Evolutionary conservation across 2,113 vertebrate species (phyloP).

Genomic region (Sialia sialis): DNA sequence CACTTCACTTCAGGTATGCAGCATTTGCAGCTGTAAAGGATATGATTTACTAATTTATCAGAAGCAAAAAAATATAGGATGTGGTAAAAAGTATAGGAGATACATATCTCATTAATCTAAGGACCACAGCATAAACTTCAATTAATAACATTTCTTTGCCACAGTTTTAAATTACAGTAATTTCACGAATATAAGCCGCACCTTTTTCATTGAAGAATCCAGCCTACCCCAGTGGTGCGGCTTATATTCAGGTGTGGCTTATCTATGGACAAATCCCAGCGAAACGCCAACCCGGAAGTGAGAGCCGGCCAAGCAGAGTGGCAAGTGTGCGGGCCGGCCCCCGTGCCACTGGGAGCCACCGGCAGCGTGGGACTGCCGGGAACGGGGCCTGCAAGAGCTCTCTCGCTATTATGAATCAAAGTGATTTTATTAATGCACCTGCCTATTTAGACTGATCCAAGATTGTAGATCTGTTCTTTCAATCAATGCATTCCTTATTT

Average conservation of each 20-base stretch:
- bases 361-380: too few relatives aligned
- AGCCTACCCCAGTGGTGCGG: too few relatives aligned
- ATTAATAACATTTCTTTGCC: neutral
- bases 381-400: too few relatives aligned
- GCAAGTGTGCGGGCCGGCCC: too few relatives aligned
- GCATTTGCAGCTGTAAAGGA: neutral
- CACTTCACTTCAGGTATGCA: fast-evolving
- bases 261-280: too few relatives aligned
- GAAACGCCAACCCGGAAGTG: too few relatives aligned
- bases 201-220: too few relatives aligned
- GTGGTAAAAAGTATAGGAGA: neutral
- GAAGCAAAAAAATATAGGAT: neutral
- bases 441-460: neutral
- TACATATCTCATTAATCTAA: neutral
- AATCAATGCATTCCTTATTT: neutral
- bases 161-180: neutral
- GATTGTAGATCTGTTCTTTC: neutral
- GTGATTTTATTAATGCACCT: neutral
- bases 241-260: too few relatives aligned
- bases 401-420: neutral
- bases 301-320: too few relatives aligned
- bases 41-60: neutral
- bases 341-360: too few relatives aligned
- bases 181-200: too few relatives aligned
- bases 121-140: neutral